Evolutionary conservation across 2,113 vertebrate genomes (phyloP).

Genomic region (Rhynchomys soricoides): DNA sequence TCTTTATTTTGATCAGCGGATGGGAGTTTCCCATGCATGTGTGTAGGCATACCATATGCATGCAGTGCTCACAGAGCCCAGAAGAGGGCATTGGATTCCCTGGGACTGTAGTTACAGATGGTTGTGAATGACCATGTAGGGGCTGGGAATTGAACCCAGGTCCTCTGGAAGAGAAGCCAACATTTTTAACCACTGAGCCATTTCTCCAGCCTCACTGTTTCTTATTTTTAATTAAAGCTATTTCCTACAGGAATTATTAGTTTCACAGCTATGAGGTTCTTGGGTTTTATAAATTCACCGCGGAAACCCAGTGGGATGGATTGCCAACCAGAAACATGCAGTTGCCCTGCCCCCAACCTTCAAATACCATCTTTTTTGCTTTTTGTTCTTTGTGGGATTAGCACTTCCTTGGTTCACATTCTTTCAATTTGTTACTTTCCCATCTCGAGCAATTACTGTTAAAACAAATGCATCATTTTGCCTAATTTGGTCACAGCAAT

Average conservation of each 20-base stretch:
- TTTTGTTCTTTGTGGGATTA: slow-evolving; percentile 14
- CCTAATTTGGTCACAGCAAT: not conserved
- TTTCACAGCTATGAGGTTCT: not conserved
- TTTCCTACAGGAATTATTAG: slow-evolving; percentile 24
- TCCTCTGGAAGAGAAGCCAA: not conserved
- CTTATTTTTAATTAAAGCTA: slow-evolving; percentile 49
- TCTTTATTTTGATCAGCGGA: not conserved
- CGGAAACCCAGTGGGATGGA: not conserved
- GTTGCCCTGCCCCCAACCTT: not conserved
- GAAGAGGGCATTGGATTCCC: not conserved
- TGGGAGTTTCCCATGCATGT: not conserved
- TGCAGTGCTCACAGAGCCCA: not conserved
- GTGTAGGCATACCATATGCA: not conserved
- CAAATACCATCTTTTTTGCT: not conserved
- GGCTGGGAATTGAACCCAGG: not conserved
- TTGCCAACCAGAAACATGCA: not conserved
- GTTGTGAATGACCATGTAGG: not conserved
- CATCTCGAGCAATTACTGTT: not conserved
- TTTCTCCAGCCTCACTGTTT: not conserved
- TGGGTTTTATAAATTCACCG: not conserved
- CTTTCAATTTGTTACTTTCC: slow-evolving; percentile 6
- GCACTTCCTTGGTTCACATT: not conserved
- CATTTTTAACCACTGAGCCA: not conserved
- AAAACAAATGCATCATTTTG: not conserved
- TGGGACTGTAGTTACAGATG: not conserved